phyloP scores from a whole-genome alignment of 2,888 invertebrate genomes.

The Taenaris catops region DNA sequence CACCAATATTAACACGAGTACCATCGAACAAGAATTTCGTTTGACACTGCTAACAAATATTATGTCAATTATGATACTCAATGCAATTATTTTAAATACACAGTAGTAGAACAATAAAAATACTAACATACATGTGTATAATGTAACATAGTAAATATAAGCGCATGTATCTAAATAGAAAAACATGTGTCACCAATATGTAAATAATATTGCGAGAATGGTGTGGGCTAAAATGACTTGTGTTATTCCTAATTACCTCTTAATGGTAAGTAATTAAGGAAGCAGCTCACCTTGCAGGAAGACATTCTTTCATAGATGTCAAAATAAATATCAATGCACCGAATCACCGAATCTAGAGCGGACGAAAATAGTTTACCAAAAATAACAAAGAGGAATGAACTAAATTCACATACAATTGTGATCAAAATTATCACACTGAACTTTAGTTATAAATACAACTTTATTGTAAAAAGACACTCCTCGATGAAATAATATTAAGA shows the following conservation, averaged over 20 bases:
- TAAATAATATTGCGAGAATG: slow-evolving; percentile 10
- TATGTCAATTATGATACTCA: no score
- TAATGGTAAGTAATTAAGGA: slow-evolving; percentile 20
- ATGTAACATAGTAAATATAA: slow-evolving; percentile 1
- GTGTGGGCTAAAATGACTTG: slow-evolving; percentile 14
- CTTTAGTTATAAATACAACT: neutral
- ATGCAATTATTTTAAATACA: no score
- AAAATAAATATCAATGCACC: slow-evolving; percentile 69
- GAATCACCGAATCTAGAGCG: slow-evolving; percentile 60
- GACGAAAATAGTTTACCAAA: slow-evolving; percentile 73
- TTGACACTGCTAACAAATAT: no score
- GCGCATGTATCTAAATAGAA: neutral
- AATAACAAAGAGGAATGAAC: slow-evolving; percentile 48
- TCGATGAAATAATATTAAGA: slow-evolving; percentile 27
- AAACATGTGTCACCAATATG: slow-evolving; percentile 13
- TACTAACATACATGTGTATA: no score
- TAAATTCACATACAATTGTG: slow-evolving; percentile 13
- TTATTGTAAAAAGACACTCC: neutral
- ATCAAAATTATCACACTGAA: neutral
- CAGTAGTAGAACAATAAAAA: no score
- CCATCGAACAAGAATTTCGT: no score
- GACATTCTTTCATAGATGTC: slow-evolving; percentile 70
- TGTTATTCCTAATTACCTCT: slow-evolving; percentile 17
- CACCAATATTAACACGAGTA: no score
- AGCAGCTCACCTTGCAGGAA: slow-evolving; percentile 59